These are phyloP conservation scores for Lepidurus couesii DNA, from an alignment of 1,140 invertebrate genomes.

Conservation along the genomic window DNA sequence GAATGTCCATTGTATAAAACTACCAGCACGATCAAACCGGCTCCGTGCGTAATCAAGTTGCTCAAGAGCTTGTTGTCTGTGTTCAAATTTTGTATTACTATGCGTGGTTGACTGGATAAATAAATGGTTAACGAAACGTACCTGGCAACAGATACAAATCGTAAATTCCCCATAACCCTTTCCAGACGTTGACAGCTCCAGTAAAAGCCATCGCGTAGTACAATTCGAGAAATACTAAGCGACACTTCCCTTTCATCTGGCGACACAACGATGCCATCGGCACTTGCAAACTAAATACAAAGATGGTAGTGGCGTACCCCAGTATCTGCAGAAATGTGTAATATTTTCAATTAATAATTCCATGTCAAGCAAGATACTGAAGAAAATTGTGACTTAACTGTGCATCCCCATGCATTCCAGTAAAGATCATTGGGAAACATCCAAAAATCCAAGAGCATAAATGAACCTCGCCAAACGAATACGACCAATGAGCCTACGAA, in stretches of 20 bases:
- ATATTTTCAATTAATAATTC: constrained; percentile 18
- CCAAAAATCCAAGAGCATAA: constrained; percentile 70
- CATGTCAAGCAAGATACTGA: not conserved
- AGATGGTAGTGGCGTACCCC: constrained; percentile 62
- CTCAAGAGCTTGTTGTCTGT: constrained; percentile 62
- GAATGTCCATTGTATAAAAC: constrained; percentile 78
- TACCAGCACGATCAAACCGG: constrained; percentile 65
- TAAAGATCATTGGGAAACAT: constrained; percentile 60
- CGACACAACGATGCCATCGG: constrained; percentile 61
- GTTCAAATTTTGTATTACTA: constrained; percentile 36
- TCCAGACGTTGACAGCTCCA: constrained; percentile 78
- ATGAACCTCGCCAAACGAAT: constrained; percentile 78
- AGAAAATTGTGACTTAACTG: constrained; percentile 55
- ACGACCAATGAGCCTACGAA: constrained; percentile 76
- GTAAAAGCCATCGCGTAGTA: constrained; percentile 69
- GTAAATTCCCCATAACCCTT: constrained; percentile 72
- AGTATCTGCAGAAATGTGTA: constrained; percentile 53
- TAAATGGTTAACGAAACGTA: constrained; percentile 38
- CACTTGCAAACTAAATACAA: constrained; percentile 67
- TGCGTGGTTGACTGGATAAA: not conserved
- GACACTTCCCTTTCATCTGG: constrained; percentile 55
- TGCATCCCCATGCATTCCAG: constrained; percentile 62
- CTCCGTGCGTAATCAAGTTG: constrained; percentile 67
- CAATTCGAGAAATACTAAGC: constrained; percentile 63
- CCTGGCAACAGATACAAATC: constrained; percentile 72